Conservation (phyloP, 2,113 vertebrate species). For the Clarias batrachus region DNA sequence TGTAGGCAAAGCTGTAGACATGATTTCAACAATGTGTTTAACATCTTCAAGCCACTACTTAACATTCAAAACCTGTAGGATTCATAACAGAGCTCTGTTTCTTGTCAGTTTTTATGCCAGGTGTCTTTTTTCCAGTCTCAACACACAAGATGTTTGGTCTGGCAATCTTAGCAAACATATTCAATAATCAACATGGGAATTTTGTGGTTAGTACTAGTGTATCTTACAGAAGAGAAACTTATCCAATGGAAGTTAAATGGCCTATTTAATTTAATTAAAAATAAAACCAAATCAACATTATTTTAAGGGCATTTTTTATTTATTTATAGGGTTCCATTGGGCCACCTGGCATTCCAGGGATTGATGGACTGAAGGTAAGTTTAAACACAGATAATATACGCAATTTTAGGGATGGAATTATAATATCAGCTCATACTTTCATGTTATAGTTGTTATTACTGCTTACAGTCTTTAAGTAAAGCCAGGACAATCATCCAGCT, state of each 20-base stretch:
- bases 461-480: neutral
- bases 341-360: slow-evolving; percentile 81
- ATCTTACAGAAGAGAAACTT: slow-evolving; percentile 14
- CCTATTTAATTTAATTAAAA: neutral
- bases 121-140: neutral
- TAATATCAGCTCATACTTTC: neutral
- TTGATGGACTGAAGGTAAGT: slow-evolving; percentile 88
- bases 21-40: neutral
- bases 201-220: neutral
- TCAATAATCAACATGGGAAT: neutral
- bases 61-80: neutral
- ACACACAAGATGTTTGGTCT: neutral
- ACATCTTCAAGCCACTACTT: neutral
- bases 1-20: neutral
- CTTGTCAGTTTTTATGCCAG: neutral
- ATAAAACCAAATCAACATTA: neutral
- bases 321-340: slow-evolving; percentile 82
- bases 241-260: neutral
- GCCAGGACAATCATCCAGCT: neutral
- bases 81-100: neutral
- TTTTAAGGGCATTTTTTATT: slow-evolving; percentile 10
- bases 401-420: neutral
- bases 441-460: slow-evolving; percentile 27
- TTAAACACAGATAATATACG: slow-evolving; percentile 15
- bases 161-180: neutral